phyloP scores from a whole-genome alignment of 2,888 invertebrate species.

The Lapara coniferarum region DNA sequence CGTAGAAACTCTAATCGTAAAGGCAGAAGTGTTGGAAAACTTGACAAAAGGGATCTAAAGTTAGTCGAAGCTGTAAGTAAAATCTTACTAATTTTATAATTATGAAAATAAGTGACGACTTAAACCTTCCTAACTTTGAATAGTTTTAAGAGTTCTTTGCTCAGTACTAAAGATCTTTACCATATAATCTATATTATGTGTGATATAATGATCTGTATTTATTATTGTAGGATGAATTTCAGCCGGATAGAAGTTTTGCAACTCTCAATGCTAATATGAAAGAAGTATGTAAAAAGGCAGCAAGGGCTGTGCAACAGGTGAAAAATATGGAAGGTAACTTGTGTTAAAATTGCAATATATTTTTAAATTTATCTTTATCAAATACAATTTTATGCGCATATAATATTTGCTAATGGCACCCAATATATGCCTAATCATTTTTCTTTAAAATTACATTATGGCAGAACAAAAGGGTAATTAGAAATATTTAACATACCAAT shows the following conservation, averaged over 20 bases:
- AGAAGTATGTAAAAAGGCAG: slow-evolving; percentile 61
- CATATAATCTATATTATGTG: too few species aligned
- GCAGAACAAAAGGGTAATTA: too few species aligned
- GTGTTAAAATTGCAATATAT: too few species aligned
- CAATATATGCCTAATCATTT: too few species aligned
- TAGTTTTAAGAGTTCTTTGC: too few species aligned
- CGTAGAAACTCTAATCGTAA: background rate
- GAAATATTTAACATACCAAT: too few species aligned
- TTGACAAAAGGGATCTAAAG: slow-evolving; percentile 19
- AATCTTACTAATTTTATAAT: background rate
- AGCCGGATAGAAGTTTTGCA: slow-evolving; percentile 47
- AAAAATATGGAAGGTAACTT: slow-evolving; percentile 52
- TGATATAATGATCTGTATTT: background rate
- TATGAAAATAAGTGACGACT: background rate
- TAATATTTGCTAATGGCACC: too few species aligned
- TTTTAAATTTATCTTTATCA: too few species aligned
- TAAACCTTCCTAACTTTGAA: background rate
- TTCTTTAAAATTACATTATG: too few species aligned
- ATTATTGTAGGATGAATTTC: slow-evolving; percentile 42
- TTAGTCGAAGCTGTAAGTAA: slow-evolving; percentile 24
- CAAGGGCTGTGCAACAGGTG: slow-evolving; percentile 54
- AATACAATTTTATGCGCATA: too few species aligned
- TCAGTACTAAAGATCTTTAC: too few species aligned
- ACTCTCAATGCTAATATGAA: slow-evolving; percentile 61
- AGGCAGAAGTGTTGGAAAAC: background rate